Base-by-base conservation (phyloP, 2,888 invertebrate species). In the Epinotia nisella region DNA sequence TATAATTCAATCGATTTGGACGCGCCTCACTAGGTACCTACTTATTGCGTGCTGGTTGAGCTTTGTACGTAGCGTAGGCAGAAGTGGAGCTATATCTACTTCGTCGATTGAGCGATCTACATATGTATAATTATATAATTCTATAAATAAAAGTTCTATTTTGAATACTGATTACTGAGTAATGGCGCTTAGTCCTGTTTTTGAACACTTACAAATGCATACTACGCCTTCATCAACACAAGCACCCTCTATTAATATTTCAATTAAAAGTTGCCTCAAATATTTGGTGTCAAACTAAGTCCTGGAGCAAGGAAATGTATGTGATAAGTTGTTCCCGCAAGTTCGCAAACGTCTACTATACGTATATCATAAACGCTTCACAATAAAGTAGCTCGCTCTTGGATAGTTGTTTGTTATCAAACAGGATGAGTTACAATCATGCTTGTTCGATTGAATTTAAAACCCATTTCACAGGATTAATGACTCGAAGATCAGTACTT, bases 251-350 rank as follows among this genome's bases (percentile, higher is more conserved):
- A 74, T 78, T 77, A 82, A 80, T 78, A 80, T 83, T 83, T 80
- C 80, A 83, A 83, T 86, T 87, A 83, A 84, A 85, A 87, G 77
- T 86, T 85, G 78, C 67, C 73, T 74, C 78, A 76, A 81, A 81
- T 76, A 79, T 79, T 82, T 80, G 80, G 80, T 82, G 79, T 80
- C 79, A 82, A 83, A 83, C 81, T 83, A 78, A 69, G 73, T 62
- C 62, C 78, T 78, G 72, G 79, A 81, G 78, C 76, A 79, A 72
- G 75, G 74, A 79, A 78, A 80, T 78, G 77, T 78, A 74, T 78
- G 76, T 76, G 78, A 79, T 77, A 80, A 83, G 79, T 81, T 79
- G 71, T 70, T 75, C 75, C 76, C 77, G 68, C 75, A 78, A 83
- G 75, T 82, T 82, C 71, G 69, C 35, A 75, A 81, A 80, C 78